These are phyloP conservation scores for Astyanax mexicanus DNA, from an alignment of 2,797 vertebrate species.

Conservation along the genomic window DNA sequence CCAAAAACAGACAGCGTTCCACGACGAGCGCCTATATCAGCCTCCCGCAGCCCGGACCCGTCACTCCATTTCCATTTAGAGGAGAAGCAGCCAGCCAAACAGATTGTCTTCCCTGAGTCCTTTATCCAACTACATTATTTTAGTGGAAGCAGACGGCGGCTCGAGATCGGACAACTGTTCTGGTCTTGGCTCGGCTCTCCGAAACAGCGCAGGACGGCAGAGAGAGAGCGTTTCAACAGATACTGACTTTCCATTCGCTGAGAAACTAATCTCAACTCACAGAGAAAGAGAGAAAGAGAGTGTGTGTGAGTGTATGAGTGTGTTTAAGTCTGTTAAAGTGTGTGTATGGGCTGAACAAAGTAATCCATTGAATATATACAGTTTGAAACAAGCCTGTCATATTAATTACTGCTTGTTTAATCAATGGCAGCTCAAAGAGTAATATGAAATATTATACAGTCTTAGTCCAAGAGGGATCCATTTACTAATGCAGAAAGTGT, in stretches of 20 bases:
- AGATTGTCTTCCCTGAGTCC: slow-evolving; percentile 62
- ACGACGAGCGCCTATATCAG: slow-evolving; percentile 22
- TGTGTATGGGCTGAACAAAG: too few species aligned
- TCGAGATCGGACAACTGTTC: slow-evolving; percentile 64
- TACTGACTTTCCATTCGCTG: not conserved
- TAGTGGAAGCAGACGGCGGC: slow-evolving; percentile 68
- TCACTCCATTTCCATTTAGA: slow-evolving; percentile 47
- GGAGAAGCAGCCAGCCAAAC: slow-evolving; percentile 49
- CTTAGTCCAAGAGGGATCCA: too few species aligned
- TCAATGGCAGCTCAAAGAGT: too few species aligned
- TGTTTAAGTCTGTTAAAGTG: too few species aligned
- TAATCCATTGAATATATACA: too few species aligned
- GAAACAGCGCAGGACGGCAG: slow-evolving; percentile 52
- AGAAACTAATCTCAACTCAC: not conserved
- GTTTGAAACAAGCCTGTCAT: too few species aligned
- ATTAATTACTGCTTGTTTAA: too few species aligned
- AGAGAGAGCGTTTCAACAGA: slow-evolving; percentile 46
- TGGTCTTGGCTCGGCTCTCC: slow-evolving; percentile 64
- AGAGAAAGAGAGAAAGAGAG: not conserved
- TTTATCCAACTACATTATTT: slow-evolving; percentile 62
- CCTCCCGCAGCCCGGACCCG: not conserved
- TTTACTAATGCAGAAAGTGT: too few species aligned
- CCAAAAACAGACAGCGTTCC: slow-evolving; percentile 7
- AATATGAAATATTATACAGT: too few species aligned
- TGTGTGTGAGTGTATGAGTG: too few species aligned